Conservation (phyloP, 2,113 vertebrate genomes). For the Pseudorasbora parva region DNA sequence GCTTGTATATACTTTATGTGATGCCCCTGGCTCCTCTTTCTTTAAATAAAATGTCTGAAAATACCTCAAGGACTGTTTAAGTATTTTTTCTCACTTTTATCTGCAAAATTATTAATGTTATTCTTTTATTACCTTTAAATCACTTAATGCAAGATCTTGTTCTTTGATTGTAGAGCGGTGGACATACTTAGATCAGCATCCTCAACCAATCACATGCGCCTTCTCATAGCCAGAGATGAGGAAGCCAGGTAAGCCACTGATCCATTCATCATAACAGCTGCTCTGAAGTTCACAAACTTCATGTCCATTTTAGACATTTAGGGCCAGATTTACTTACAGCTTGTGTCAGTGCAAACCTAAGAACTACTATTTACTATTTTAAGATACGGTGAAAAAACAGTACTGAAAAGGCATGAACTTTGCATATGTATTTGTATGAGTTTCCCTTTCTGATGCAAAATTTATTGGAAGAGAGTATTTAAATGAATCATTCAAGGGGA, state of each 20-base stretch:
- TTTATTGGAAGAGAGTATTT: no score
- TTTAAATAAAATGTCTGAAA: neutral
- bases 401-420: no score
- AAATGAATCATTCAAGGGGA: no score
- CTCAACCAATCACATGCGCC: constrained; percentile 87
- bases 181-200: constrained; percentile 86
- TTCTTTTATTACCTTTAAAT: neutral
- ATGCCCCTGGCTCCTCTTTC: neutral
- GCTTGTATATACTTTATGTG: neutral
- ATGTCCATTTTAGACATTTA: neutral
- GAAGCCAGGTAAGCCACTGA: constrained; percentile 81
- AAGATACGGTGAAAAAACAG: no score
- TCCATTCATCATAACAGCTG: neutral
- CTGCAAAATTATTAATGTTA: neutral
- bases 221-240: constrained; percentile 87
- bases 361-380: no score
- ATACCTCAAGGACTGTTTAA: neutral
- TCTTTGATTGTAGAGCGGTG: constrained; percentile 78
- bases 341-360: no score
- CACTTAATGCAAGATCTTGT: neutral
- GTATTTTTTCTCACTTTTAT: no score
- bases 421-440: no score
- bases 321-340: no score
- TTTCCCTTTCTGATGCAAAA: no score
- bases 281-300: neutral